Evolutionary conservation across 2,797 vertebrate genomes (phyloP), one percentile per base, ranked within the genome.

Genomic region (Enteromius argenteus): DNA sequence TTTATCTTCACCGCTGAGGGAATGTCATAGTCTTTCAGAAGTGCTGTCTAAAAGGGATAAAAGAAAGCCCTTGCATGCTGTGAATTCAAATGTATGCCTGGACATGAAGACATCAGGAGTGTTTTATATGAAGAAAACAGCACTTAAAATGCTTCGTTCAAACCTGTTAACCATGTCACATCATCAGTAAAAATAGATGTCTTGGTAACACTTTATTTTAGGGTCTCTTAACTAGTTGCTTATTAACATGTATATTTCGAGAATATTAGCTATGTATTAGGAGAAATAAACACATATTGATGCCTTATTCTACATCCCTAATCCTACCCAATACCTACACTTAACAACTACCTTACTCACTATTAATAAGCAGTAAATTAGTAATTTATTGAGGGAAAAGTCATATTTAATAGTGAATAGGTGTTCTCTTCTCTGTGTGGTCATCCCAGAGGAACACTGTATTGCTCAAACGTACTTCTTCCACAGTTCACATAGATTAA

Each of bases 51-150:
- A 77, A 0, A 37, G 30, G 82, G 89, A 83, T 89, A 92, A 56
- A 68, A 86, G 72, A 77, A 88, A 91, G 68, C 87, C 90, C 83
- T 62, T 84, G 88, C 88, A 91, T 62, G 87, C 80, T 76, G 17
- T 46, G 82, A 81, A 85, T 85, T 76, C 72, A 83, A 81, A 80
- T 80, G 69, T 42, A 46, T 79, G 83, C 56, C 49, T 6, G 84
- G 73, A 67, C 81, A 86, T 39, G 67, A 78, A 60, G 51, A 80
- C 46, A 32, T 80, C 5, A 15, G n/a, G 35, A 80, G 23, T 58
- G n/a, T 51, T 80, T 80, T 4, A 42, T 14, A 78, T 46, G 27
- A 85, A 83, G 74, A 80, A 82, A 85, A 67, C 58, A 68, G 44
- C 30, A 35, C 19, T 58, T 27, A 51, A 53, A 9, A 58, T 60